Percentiles rank a stretch among this genome's conserved stretches.
Conservation (phyloP, 1,140 invertebrate species). For the Vanessa atalanta region DNA sequence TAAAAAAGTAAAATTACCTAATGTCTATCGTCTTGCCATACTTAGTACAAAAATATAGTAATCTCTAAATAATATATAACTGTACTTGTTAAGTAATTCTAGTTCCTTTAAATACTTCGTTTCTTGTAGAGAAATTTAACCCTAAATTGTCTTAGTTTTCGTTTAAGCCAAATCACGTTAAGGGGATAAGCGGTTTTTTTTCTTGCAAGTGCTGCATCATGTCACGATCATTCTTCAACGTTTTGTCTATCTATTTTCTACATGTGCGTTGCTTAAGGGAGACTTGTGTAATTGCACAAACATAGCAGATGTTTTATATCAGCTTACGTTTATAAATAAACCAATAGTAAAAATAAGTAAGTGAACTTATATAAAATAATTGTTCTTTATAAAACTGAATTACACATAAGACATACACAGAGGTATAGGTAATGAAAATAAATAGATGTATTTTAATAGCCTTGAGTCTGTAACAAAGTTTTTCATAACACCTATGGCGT, state of each 20-base stretch:
- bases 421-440: too few species aligned
- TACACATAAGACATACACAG: too few species aligned
- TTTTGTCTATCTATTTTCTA: conserved; percentile 64
- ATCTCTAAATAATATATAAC: background rate
- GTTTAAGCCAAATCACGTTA: conserved; percentile 40
- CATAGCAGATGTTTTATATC: conserved; percentile 21
- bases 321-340: background rate
- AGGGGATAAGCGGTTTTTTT: conserved; percentile 64
- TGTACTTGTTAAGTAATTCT: background rate
- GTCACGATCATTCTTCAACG: conserved; percentile 74
- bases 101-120: background rate
- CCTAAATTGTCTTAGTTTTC: conserved; percentile 59
- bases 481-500: background rate
- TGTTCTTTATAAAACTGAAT: background rate
- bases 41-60: too few species aligned
- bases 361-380: background rate
- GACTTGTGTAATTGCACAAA: conserved; percentile 23
- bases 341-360: background rate
- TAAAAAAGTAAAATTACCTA: too few species aligned
- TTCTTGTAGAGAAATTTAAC: conserved; percentile 48
- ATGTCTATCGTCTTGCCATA: too few species aligned
- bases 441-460: too few species aligned
- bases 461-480: too few species aligned
- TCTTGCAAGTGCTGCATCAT: conserved; percentile 70
- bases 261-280: conserved; percentile 38